Evolutionary conservation across 2,888 invertebrate genomes (phyloP).

Genomic region (Mactromeris polynyma): DNA sequence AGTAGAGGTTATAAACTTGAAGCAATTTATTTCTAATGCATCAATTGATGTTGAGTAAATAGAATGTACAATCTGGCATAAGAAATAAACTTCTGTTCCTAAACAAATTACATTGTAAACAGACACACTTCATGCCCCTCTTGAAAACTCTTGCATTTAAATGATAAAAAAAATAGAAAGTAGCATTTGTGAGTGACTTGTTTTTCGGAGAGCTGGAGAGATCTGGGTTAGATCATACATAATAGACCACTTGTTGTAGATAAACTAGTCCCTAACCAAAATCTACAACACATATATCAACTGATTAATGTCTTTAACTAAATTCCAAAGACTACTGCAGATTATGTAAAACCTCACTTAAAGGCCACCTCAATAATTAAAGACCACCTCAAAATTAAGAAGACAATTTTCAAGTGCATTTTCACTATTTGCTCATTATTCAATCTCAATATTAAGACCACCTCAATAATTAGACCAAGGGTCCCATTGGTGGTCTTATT

Average conservation of each 20-base stretch:
- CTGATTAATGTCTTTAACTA: not conserved
- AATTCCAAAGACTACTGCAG: not conserved
- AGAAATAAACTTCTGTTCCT: not conserved
- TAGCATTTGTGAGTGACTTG: slow-evolving; percentile 1
- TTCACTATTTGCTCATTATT: no score
- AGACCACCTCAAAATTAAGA: no score
- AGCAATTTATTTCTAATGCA: slow-evolving; percentile 12
- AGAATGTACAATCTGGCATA: not conserved
- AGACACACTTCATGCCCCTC: slow-evolving; percentile 24
- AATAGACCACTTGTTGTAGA: slow-evolving; percentile 43
- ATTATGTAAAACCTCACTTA: no score
- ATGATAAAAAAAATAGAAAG: slow-evolving; percentile 1
- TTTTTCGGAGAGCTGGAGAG: slow-evolving; percentile 15
- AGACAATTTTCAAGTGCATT: no score
- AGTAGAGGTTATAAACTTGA: not conserved
- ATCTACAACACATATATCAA: not conserved
- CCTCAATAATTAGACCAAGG: no score
- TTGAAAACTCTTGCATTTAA: slow-evolving; percentile 22
- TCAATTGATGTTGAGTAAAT: not conserved
- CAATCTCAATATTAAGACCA: no score
- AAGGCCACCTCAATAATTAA: no score
- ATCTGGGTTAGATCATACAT: slow-evolving; percentile 34
- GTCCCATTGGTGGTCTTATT: no score
- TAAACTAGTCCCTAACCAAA: not conserved
- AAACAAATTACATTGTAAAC: slow-evolving; percentile 32